Base-by-base conservation (phyloP, 2,797 vertebrate genomes). In the Sebastes itinus region DNA sequence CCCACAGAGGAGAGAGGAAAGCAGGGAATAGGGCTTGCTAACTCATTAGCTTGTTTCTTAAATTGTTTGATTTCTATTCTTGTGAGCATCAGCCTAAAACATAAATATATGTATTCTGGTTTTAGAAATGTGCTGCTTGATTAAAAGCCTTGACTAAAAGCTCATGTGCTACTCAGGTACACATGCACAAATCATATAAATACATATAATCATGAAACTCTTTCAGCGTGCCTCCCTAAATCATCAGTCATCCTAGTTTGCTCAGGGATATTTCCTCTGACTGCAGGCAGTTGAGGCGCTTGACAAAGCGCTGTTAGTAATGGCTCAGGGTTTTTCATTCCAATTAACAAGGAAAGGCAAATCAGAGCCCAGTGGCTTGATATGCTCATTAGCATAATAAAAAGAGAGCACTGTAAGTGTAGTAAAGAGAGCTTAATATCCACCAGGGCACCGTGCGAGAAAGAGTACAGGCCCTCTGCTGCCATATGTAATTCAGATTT, bases 331-430 rank as follows among this genome's bases (percentile, higher is more conserved):
- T 82, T 25, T 61, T 87, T 87, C 56, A 75, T 79, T 75, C 74
- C 82, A 91, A 83, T 93, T 92, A 91, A 87, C 59, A 80, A 77
- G 78, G 69, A 87, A 72, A 73, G 78, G 60, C 78, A 82, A 88
- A 82, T 87, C 62, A 55, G 79, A 68, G 65, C 85, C 86, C 75
- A 81, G 75, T 89, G 85, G 77, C 85, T 83, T 83, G 76, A 78
- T 87, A 76, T 72, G 52, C 73, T 71, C 58, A 91, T 94, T 92
- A 89, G 70, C 88, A 90, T 90, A 84, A 91, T 82, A 88, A 87
- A 83, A 87, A 81, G 78, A 85, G 86, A 89, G 67, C 75, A 30
- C 63, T 87, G 75, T 88, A 90, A 87, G 25, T 82, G 72, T 35
- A 66, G 81, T 84, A 90, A 86, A 85, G 81, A 85, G 71, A 75